Base-by-base conservation (phyloP, 2,113 vertebrate species). In the Edolisoma coerulescens region DNA sequence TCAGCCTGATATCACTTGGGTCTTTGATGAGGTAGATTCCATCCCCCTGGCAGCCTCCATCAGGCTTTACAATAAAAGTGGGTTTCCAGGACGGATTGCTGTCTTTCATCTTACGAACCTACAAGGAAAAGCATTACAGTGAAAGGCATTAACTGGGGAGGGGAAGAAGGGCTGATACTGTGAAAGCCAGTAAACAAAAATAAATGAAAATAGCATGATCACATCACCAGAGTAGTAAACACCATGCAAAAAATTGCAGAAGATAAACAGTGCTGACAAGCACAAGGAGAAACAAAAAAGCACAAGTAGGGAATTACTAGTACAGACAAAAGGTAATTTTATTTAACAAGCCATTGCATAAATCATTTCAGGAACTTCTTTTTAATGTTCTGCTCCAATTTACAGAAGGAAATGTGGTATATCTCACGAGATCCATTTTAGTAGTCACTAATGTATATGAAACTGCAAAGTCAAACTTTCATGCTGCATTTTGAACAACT, bases 1-100 rank as follows among this genome's bases (percentile, higher is more conserved):
- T 84, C 89, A 98, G 89, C 54, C 98, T 98, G 68, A 99, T 95
- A 81, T 99, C 99, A 41, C 82, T 94, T 17, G 99, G 99, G 91
- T 99, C 99, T 60, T 98, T 99, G 96, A 99, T 99, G 97, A 99
- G 99, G 99, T 99, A 99, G 98, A 99, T 99, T 94, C 99, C 99
- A 14, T 99, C 99, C 44, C 99, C 99, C 94, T 99, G 99, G 95
- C 99, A 99, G 37, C 99, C 99, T 6, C 99, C 97, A 11, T 99
- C 99, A 4, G 99, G 99, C 84, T 99, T 99, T 24, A 99, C 99
- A 19, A 99, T 99, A 67, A 99, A 99, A 27, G 99, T 99, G 69
- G 98, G 98, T 91, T 98, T 99, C 97, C 98, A 97, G 23, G 98
- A 95, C 2, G 98, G 96, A 71, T 99, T 98, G 0, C 83, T 98